phyloP scores from a whole-genome alignment of 2,797 vertebrate species.

The Malurus splendens region DNA sequence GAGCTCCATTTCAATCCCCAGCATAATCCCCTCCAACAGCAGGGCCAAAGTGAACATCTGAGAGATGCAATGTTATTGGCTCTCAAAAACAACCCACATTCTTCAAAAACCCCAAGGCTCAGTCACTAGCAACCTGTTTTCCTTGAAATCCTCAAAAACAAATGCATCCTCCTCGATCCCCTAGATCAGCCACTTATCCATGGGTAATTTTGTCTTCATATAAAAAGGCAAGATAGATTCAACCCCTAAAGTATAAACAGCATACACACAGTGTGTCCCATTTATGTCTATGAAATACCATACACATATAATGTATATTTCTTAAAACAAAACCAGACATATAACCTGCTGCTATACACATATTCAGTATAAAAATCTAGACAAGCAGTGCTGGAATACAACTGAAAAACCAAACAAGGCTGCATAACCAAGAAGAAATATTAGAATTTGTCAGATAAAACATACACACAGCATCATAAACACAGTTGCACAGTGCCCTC shows the following conservation, averaged over 20 bases:
- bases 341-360: neutral
- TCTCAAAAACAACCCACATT: neutral
- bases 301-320: neutral
- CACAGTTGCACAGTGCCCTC: conserved; percentile 24
- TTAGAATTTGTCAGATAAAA: neutral
- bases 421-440: neutral
- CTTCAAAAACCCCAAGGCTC: neutral
- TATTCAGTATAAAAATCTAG: neutral
- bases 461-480: neutral
- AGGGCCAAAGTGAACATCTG: neutral
- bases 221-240: neutral
- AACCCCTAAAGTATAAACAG: neutral
- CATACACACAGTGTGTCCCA: neutral
- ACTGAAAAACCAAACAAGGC: neutral
- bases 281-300: neutral
- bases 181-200: neutral
- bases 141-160: neutral
- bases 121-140: neutral
- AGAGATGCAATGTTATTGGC: accelerated
- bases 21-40: accelerated
- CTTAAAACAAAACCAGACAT: neutral
- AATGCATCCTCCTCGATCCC: neutral
- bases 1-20: neutral
- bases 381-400: neutral
- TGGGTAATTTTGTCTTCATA: neutral